Evolutionary conservation across 2,888 invertebrate species (phyloP).

Genomic region (Automeris io): DNA sequence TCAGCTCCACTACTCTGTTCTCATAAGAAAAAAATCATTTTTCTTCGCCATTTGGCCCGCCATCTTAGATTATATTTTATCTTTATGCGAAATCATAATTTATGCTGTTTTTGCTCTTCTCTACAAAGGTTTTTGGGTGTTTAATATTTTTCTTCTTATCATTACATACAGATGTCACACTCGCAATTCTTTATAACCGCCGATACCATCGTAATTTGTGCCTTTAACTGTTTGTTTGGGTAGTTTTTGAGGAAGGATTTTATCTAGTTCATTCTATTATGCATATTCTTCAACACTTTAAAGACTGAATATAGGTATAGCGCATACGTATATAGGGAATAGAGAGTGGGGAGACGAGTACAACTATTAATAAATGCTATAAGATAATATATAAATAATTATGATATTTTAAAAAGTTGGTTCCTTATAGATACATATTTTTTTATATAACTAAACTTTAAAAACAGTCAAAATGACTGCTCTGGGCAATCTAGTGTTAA

Average conservation of each 20-base stretch:
- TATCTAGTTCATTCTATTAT: background rate
- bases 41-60: slow-evolving; percentile 65
- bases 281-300: background rate
- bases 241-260: background rate
- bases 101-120: slow-evolving; percentile 63
- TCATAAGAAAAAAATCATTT: slow-evolving; percentile 61
- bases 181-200: slow-evolving; percentile 52
- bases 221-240: slow-evolving; percentile 34
- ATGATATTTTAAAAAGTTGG: no score
- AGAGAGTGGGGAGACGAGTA: no score
- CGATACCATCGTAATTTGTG: slow-evolving; percentile 48
- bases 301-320: no score
- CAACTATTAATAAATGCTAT: no score
- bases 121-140: slow-evolving; percentile 50
- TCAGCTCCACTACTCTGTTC: slow-evolving; percentile 42
- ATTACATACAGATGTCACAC: slow-evolving; percentile 52
- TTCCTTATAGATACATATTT: no score
- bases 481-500: no score
- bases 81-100: slow-evolving; percentile 74
- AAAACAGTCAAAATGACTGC: no score
- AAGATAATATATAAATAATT: no score
- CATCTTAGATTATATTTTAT: slow-evolving; percentile 72
- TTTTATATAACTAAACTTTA: no score
- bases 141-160: slow-evolving; percentile 56
- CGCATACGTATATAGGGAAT: no score